A percentile compares a stretch with the other conserved stretches of the same genome.
These are phyloP conservation scores for Galemys pyrenaicus DNA, from an alignment of 2,113 vertebrate species.

Conservation along the genomic window DNA sequence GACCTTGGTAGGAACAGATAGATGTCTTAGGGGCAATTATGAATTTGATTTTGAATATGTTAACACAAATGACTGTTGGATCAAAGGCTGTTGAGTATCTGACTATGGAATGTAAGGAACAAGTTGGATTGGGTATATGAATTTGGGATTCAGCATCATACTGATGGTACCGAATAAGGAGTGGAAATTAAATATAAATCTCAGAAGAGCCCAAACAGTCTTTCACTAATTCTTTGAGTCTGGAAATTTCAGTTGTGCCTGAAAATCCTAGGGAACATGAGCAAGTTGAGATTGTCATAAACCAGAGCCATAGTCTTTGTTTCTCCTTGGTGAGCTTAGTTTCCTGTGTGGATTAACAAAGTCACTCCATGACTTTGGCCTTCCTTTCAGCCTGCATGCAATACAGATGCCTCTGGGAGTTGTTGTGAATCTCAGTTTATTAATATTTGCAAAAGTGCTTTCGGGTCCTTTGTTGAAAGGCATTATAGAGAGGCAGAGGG, in stretches of 20 bases:
- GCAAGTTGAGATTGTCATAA: neutral
- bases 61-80: neutral
- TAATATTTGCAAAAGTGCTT: constrained; percentile 80
- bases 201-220: neutral
- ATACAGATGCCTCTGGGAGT: constrained; percentile 59
- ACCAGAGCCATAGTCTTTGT: neutral
- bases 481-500: constrained; percentile 66
- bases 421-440: constrained; percentile 75
- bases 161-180: neutral
- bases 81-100: neutral
- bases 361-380: constrained; percentile 56
- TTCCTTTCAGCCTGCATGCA: constrained; percentile 35
- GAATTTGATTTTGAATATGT: neutral
- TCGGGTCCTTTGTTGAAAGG: constrained; percentile 72
- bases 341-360: constrained; percentile 56
- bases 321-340: neutral
- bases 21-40: neutral
- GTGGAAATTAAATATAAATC: neutral
- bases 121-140: neutral
- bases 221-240: neutral
- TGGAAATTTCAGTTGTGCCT: neutral
- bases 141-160: neutral
- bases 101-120: neutral
- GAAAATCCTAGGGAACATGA: neutral
- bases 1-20: neutral